Evolutionary conservation across 1,140 invertebrate genomes (phyloP).

Genomic region (Drosophila aff.): DNA sequence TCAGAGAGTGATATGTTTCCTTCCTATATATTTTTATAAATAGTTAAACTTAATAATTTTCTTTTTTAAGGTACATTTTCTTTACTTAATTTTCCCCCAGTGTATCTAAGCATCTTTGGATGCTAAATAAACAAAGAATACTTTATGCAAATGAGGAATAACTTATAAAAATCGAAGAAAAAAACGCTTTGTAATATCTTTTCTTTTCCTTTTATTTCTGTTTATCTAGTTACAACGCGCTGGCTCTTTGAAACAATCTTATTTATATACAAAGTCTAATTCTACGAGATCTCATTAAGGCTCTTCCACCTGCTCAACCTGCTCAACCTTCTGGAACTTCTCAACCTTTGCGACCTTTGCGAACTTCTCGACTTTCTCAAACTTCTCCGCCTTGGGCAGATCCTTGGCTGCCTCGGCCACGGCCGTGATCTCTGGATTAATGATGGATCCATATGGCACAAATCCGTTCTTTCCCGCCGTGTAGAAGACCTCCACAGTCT

Average conservation of each 20-base stretch:
- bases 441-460: constrained; percentile 62
- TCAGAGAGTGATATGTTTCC: neutral
- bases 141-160: constrained; percentile 12
- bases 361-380: neutral
- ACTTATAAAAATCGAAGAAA: neutral
- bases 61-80: neutral
- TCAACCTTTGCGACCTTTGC: neutral
- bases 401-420: constrained; percentile 73
- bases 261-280: neutral
- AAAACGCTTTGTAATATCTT: neutral
- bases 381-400: constrained; percentile 54
- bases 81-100: neutral
- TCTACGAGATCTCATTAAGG: constrained; percentile 15
- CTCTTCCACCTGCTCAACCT: constrained; percentile 10
- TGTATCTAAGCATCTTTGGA: neutral
- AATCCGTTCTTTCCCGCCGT: constrained; percentile 80
- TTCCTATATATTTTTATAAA: neutral
- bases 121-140: neutral
- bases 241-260: constrained; percentile 14
- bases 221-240: constrained; percentile 20
- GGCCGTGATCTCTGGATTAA: constrained; percentile 70
- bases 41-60: neutral
- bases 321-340: constrained; percentile 1
- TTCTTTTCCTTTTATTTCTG: constrained; percentile 14
- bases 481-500: constrained; percentile 72